Base-by-base conservation (phyloP, 1,140 invertebrate species). In the Nylanderia fulva region DNA sequence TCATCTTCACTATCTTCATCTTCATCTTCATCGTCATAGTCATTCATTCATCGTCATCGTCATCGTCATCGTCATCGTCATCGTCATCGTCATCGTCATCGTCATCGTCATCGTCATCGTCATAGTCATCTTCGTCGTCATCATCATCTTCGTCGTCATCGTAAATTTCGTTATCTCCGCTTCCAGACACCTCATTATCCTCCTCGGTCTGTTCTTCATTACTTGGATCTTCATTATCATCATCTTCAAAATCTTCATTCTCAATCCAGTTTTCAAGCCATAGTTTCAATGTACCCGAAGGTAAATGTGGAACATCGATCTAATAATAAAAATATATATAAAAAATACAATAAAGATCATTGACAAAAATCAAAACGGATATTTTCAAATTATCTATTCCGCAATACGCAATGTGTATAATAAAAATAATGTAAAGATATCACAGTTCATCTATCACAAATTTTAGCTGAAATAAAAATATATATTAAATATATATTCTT, bases 101-200 rank as follows among this genome's bases (percentile, higher is more conserved):
- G 0, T 58, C 24, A 1, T 21, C 11, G 0, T 56, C 13, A 3
- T 52, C 9, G 0, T 84, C 15, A 42, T 61, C 54, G 0, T 54
- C 33, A 15, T n/a, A n/a, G n/a, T n/a, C n/a, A n/a, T n/a, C n/a
- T 11, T 36, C 42, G 1, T 69, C 6, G 5, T 54, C 0, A 0
- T 27, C 13, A 0, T 66, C 56, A 1, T 61, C 64, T n/a, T n/a
- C n/a, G n/a, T n/a, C n/a, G n/a, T n/a, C n/a, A n/a, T n/a, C n/a
- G n/a, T n/a, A n/a, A n/a, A n/a, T n/a, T n/a, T n/a, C n/a, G n/a
- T 54, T 18, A 4, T 13, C 58, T 27, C 79, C 72, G 33, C 64
- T 88, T 27, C 72, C 85, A 29, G 36, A 29, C 11, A 87, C 72
- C 24, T 84, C 85, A 7, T 64, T 87, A 21, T 58, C 79, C 9